Evolutionary conservation across 2,888 invertebrate genomes (phyloP).

Genomic region (Lasius platythorax): DNA sequence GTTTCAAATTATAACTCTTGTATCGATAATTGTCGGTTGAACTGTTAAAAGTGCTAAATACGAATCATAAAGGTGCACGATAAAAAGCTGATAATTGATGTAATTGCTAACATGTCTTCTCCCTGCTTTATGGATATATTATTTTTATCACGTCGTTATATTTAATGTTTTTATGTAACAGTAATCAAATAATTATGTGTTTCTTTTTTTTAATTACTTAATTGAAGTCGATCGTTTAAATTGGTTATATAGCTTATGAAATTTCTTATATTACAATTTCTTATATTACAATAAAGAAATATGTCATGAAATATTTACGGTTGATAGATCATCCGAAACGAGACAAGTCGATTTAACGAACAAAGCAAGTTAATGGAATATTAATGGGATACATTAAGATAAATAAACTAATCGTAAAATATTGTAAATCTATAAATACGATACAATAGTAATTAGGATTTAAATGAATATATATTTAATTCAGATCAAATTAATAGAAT

Average conservation of each 20-base stretch:
- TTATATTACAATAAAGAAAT: not conserved
- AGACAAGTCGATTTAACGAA: not conserved
- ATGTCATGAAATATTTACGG: conserved; percentile 4
- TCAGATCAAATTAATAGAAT: not conserved
- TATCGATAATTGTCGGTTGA: not conserved
- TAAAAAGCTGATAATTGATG: not conserved
- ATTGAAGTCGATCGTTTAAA: not conserved
- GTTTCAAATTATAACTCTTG: not conserved
- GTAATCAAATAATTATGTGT: not conserved
- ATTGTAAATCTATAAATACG: conserved; percentile 22
- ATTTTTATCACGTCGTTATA: not conserved
- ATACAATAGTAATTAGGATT: not conserved
- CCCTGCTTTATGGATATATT: not conserved
- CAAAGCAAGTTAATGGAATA: not conserved
- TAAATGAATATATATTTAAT: not conserved
- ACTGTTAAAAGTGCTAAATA: not conserved
- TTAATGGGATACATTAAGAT: not conserved
- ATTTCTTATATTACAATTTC: not conserved
- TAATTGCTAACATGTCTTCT: not conserved
- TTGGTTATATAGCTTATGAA: not conserved
- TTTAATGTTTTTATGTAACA: not conserved
- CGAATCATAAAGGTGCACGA: not conserved
- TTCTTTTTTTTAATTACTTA: not conserved
- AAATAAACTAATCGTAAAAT: not conserved
- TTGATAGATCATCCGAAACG: conserved; percentile 11